Conservation (phyloP, 2,797 vertebrate species). For the Rhinella marina region DNA sequence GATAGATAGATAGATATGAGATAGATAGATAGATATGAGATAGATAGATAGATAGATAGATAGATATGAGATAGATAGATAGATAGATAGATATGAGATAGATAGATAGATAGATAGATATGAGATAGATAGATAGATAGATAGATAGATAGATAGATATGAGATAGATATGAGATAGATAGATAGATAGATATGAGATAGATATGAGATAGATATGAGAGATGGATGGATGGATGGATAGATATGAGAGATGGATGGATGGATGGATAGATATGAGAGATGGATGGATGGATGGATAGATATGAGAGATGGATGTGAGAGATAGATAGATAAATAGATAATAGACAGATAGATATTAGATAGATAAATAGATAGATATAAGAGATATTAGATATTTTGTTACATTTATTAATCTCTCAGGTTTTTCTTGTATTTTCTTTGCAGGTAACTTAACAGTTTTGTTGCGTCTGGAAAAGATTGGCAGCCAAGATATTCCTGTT, state of each 20-base stretch:
- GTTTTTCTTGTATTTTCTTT: neutral
- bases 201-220: neutral
- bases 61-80: neutral
- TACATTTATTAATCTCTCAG: neutral
- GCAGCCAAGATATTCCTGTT: constrained; percentile 81
- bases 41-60: neutral
- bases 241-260: neutral
- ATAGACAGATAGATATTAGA: neutral
- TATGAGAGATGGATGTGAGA: neutral
- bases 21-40: too few species aligned
- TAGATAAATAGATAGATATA: too few species aligned
- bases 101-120: neutral
- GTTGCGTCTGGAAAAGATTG: constrained; percentile 85
- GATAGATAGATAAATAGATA: constrained; percentile 19
- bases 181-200: constrained; percentile 10
- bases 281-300: too few species aligned
- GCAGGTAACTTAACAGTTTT: constrained; percentile 89
- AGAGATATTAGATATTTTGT: neutral
- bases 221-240: neutral
- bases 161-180: neutral
- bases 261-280: neutral
- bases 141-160: constrained; percentile 16
- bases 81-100: neutral
- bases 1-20: too few species aligned
- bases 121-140: neutral